Conservation (phyloP, 2,888 invertebrate genomes). For the Spisula solida region DNA sequence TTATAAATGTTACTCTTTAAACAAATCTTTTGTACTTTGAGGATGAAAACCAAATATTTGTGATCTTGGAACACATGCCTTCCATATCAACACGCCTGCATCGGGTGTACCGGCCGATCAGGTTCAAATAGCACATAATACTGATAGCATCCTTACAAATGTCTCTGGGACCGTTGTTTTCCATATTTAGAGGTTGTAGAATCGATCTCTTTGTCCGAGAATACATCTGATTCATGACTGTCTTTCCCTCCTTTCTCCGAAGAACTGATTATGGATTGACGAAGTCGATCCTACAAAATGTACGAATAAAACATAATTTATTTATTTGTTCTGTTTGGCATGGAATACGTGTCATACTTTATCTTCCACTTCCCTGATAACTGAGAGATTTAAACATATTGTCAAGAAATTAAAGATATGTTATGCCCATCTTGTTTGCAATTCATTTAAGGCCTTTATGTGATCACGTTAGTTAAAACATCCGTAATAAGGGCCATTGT, state of each 20-base stretch:
- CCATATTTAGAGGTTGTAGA: background rate
- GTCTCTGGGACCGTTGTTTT: conserved; percentile 19
- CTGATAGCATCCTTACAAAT: background rate
- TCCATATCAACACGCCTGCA: no score
- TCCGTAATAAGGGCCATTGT: no score
- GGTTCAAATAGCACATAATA: background rate
- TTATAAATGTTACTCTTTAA: no score
- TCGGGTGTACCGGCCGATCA: no score
- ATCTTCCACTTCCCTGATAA: background rate
- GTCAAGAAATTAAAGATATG: background rate
- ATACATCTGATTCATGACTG: conserved; percentile 48
- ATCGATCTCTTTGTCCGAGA: conserved; percentile 17
- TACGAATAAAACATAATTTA: background rate
- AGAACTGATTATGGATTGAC: conserved; percentile 23
- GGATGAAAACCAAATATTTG: no score
- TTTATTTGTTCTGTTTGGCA: background rate
- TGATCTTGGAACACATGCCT: no score
- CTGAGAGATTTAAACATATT: background rate
- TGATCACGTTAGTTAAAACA: no score
- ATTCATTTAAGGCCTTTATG: no score
- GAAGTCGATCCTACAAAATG: conserved; percentile 28
- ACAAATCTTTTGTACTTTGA: no score
- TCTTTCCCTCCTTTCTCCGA: conserved; percentile 40
- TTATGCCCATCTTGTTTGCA: no score
- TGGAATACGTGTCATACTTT: background rate